A percentile compares a stretch with the other conserved stretches of the same genome.
Conservation (phyloP, 2,888 invertebrate species). For the Archips xylosteana region DNA sequence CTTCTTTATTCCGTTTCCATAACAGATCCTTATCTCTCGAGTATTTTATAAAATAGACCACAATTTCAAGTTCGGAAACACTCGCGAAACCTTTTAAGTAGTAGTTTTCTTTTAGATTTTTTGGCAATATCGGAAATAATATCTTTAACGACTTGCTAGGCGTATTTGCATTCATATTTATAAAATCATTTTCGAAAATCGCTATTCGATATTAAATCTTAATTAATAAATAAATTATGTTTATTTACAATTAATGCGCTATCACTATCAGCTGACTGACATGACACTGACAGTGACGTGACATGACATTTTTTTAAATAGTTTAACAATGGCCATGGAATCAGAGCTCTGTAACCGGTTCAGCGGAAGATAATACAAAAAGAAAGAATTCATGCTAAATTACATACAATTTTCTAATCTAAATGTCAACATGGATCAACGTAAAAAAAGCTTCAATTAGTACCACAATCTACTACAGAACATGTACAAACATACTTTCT, state of each 20-base stretch:
- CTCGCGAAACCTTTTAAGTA: slow-evolving; percentile 65
- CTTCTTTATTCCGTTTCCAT: slow-evolving; percentile 43
- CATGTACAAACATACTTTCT: no score
- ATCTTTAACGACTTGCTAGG: slow-evolving; percentile 51
- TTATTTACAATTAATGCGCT: neutral
- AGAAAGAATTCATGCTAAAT: no score
- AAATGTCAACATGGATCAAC: no score
- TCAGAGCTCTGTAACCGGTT: no score
- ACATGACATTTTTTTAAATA: no score
- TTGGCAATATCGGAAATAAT: slow-evolving; percentile 59
- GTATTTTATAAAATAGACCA: slow-evolving; percentile 66
- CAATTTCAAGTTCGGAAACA: slow-evolving; percentile 48
- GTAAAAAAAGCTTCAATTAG: no score
- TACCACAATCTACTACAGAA: no score
- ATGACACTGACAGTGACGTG: no score
- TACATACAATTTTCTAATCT: no score
- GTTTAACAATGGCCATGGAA: no score
- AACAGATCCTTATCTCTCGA: slow-evolving; percentile 47
- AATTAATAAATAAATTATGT: neutral
- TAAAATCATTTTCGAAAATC: neutral
- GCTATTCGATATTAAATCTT: neutral
- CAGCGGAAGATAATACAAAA: no score
- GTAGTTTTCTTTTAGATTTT: slow-evolving; percentile 48
- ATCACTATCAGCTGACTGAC: neutral
- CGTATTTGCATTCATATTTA: slow-evolving; percentile 7